Percentiles rank a stretch among this genome's conserved stretches.
These are phyloP conservation scores for Ommatoiulus sabulosus DNA, from an alignment of 2,888 invertebrate species.

Conservation along the genomic window DNA sequence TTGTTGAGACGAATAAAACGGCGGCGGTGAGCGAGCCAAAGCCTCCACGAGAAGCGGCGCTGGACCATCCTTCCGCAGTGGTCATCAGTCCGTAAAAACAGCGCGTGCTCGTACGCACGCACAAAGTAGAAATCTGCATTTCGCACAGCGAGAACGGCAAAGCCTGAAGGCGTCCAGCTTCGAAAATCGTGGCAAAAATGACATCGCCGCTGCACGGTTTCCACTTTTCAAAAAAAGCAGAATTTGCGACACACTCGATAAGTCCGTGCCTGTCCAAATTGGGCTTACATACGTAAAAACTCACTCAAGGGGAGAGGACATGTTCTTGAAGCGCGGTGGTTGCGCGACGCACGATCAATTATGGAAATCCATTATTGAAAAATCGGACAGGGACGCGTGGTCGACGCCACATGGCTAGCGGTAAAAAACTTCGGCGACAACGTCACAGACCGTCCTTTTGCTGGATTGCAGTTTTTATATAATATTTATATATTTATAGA, in stretches of 20 bases:
- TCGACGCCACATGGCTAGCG: background rate
- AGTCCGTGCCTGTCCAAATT: too few relatives aligned
- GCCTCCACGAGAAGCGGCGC: background rate
- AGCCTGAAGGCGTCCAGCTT: background rate
- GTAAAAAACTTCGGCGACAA: background rate
- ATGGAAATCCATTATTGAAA: too few relatives aligned
- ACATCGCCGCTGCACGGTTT: background rate
- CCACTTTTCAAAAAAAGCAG: background rate
- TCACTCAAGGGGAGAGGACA: background rate
- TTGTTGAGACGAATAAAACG: too few relatives aligned
- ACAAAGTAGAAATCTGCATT: background rate
- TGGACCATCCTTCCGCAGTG: background rate
- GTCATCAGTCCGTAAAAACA: background rate
- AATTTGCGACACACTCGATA: background rate
- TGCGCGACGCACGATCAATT: background rate
- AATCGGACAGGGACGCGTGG: too few relatives aligned
- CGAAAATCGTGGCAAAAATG: background rate
- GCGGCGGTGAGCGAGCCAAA: background rate
- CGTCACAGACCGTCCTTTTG: background rate
- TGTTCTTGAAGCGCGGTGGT: background rate
- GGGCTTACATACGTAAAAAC: too few relatives aligned
- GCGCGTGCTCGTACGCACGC: background rate
- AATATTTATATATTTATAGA: constrained; percentile 13
- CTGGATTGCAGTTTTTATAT: background rate
- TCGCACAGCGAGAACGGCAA: background rate